Evolutionary conservation across 2,888 invertebrate species (phyloP).

Genomic region (Lithophane socia): DNA sequence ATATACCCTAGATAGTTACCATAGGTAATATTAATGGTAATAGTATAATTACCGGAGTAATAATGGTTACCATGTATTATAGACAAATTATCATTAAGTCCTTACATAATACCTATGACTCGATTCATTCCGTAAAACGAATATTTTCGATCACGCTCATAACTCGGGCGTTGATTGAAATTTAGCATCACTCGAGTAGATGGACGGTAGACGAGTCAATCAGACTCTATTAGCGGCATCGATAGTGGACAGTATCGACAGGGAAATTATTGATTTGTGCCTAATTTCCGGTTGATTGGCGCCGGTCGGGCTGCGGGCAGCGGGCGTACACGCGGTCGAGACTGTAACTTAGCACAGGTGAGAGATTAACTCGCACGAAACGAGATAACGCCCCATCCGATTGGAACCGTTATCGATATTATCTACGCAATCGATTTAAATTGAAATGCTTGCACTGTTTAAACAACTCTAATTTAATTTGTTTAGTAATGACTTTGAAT

Average conservation of each 20-base stretch:
- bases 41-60: background rate
- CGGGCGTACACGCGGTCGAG: slow-evolving; percentile 83
- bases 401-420: slow-evolving; percentile 68
- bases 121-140: slow-evolving; percentile 10
- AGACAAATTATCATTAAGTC: slow-evolving; percentile 3
- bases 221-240: slow-evolving; percentile 81
- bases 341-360: slow-evolving; percentile 69
- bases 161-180: slow-evolving; percentile 57
- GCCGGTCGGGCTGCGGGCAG: slow-evolving; percentile 75
- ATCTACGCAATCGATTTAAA: slow-evolving; percentile 47
- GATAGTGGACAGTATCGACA: slow-evolving; percentile 76
- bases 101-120: background rate
- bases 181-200: slow-evolving; percentile 56
- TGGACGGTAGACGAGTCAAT: slow-evolving; percentile 77
- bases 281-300: slow-evolving; percentile 86
- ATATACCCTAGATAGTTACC: background rate
- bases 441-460: slow-evolving; percentile 26
- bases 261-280: slow-evolving; percentile 89
- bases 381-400: slow-evolving; percentile 68
- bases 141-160: slow-evolving; percentile 39
- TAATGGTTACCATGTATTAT: background rate
- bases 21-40: no score
- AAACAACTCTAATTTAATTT: slow-evolving; percentile 15
- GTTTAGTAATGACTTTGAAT: slow-evolving; percentile 11
- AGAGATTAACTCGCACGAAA: slow-evolving; percentile 69